Base-by-base conservation (phyloP, 2,888 invertebrate genomes). In the Panzeria rudis region DNA sequence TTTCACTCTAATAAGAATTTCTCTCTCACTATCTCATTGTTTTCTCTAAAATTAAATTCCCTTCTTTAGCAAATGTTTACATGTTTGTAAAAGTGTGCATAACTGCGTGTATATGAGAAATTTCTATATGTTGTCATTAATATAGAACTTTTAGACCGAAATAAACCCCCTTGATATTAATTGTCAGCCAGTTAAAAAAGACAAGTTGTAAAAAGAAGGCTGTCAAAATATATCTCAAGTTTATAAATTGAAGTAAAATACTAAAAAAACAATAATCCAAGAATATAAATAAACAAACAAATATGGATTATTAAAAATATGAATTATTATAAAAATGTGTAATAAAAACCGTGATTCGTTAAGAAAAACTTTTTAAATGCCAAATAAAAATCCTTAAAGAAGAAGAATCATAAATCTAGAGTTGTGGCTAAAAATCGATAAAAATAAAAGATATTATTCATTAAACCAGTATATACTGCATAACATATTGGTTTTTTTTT, bases 111-210 rank as follows among this genome's bases (percentile, higher is more conserved):
- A 41, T 35, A 32, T 50, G 71, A 64, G 61, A 71, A 50, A 64
- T 69, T 59, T 20, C 13, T 66, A 13, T 38, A 56, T 56, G 23
- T 77, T 68, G 61, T 78, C 66, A 38, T 32, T 56, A 17, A 64
- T 66, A 66, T 50, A 73, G 50, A 80, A 73, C 50, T 66, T 71
- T 56, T 61, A 56, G 52, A 64, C 73, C 50, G 69, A 85, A 85
- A 82, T 82, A 82, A 85, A 79, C 69, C 75, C 85, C 82, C 85
- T 75, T 78, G 78, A 62, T 64, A 64, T 85, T 77, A 56, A 25
- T 62, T 73, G 62, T 73, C 78, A 59, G 73, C 38, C 85, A 85
- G 85, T 85, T 75, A 69, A 17, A 79, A 71, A 64, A 75, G 59
- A 59, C 64, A 85, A 75, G 64, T 85, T 75, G 75, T 47, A 64